These are phyloP conservation scores for Lamproptera curius DNA, from an alignment of 2,888 invertebrate genomes.

Conservation along the genomic window DNA sequence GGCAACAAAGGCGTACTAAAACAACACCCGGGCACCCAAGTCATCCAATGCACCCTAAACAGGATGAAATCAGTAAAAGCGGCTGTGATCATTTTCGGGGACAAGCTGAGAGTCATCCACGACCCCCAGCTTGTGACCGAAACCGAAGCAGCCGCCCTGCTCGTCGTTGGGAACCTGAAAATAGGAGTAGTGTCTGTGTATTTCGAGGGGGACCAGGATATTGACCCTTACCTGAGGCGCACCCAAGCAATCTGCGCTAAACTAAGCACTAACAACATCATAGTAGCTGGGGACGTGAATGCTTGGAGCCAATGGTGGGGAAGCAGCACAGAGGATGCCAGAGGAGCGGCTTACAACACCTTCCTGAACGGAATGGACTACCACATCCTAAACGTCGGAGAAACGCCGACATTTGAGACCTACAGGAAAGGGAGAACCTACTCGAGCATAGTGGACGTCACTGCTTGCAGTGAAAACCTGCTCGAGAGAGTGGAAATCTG, in stretches of 20 bases:
- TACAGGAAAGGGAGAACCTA: conserved; percentile 21
- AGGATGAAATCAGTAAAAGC: conserved; percentile 24
- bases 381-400: conserved; percentile 28
- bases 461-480: conserved; percentile 25
- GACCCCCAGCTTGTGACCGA: conserved; percentile 29
- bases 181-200: conserved; percentile 26
- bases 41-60: conserved; percentile 28
- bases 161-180: conserved; percentile 19
- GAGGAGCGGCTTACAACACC: conserved; percentile 18
- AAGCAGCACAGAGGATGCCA: not conserved
- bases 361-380: conserved; percentile 21
- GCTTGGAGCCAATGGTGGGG: conserved; percentile 22
- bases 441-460: conserved; percentile 29
- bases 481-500: conserved; percentile 20
- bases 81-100: conserved; percentile 27
- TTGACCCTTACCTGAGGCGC: conserved; percentile 10
- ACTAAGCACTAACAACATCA: conserved; percentile 2
- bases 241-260: conserved; percentile 21
- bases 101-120: conserved; percentile 18
- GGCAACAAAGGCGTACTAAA: conserved; percentile 23
- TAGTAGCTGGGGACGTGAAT: conserved; percentile 21
- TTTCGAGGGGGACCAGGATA: conserved; percentile 23
- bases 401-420: conserved; percentile 30
- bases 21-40: conserved; percentile 20
- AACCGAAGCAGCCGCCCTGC: conserved; percentile 24